These are phyloP conservation scores for Cyclargus thomasi DNA, from an alignment of 1,140 invertebrate genomes.

Conservation along the genomic window DNA sequence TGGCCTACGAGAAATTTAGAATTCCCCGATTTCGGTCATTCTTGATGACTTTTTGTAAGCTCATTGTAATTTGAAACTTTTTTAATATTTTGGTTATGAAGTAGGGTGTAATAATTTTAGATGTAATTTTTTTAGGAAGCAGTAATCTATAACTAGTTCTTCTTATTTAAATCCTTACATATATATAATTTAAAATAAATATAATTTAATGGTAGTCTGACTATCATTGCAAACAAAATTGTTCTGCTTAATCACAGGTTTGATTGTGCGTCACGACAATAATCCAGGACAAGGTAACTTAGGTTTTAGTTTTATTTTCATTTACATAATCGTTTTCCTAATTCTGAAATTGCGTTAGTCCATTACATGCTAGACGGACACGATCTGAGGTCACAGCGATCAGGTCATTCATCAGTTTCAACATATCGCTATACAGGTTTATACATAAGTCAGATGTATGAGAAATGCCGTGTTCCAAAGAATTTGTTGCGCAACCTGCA, in stretches of 20 bases:
- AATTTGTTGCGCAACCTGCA: slow-evolving; percentile 45
- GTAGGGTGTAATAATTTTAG: neutral
- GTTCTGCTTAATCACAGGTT: neutral
- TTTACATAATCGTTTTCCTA: slow-evolving; percentile 26
- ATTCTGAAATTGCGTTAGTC: neutral
- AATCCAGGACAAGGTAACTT: neutral
- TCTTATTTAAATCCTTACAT: too few relatives aligned
- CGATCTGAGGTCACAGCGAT: slow-evolving; percentile 6
- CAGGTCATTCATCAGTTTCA: slow-evolving; percentile 12
- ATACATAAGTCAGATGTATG: neutral
- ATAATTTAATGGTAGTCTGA: too few relatives aligned
- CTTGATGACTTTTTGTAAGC: neutral
- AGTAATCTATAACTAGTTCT: too few relatives aligned
- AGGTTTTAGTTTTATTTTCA: neutral
- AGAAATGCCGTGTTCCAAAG: slow-evolving; percentile 6
- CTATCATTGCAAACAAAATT: neutral
- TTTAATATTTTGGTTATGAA: neutral
- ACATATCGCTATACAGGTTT: slow-evolving; percentile 9
- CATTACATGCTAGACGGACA: slow-evolving; percentile 12
- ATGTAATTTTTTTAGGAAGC: too few relatives aligned
- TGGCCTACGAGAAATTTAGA: neutral
- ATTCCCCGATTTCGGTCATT: neutral
- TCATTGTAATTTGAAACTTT: neutral
- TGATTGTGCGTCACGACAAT: neutral
- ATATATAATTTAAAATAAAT: too few relatives aligned